Evolutionary conservation across 2,888 invertebrate species (phyloP).

Genomic region (Chydorus sphaericus): DNA sequence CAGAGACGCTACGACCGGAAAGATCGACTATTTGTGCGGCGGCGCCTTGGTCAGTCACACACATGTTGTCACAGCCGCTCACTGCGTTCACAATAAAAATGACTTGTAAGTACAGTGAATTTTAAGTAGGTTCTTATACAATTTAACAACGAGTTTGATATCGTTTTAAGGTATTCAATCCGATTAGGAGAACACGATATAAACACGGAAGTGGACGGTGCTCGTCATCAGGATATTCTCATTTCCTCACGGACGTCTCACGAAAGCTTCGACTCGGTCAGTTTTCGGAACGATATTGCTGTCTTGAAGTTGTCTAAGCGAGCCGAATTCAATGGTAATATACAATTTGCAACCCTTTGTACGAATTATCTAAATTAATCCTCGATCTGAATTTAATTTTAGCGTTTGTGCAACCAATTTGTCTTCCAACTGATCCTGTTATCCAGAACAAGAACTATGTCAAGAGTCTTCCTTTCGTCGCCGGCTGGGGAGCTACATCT

Average conservation of each 20-base stretch:
- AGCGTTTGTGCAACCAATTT: conserved; percentile 47
- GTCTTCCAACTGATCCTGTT: conserved; percentile 46
- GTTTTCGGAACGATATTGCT: conserved; percentile 13
- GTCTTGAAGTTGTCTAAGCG: conserved; percentile 3
- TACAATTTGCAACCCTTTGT: conserved; percentile 12
- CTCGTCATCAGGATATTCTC: conserved; percentile 42
- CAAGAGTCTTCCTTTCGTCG: conserved; percentile 49
- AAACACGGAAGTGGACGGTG: conserved; percentile 36
- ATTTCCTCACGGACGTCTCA: conserved; percentile 47
- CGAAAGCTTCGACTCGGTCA: conserved; percentile 41
- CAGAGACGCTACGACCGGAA: conserved; percentile 5
- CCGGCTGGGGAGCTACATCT: conserved; percentile 67
- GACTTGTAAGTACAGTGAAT: conserved; percentile 30
- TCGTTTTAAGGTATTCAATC: conserved; percentile 28
- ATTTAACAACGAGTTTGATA: neutral
- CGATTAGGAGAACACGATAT: conserved; percentile 12
- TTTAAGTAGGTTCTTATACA: conserved; percentile 9
- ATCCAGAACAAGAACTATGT: conserved; percentile 40
- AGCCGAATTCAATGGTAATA: conserved; percentile 7
- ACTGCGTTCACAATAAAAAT: conserved; percentile 14
- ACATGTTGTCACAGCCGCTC: conserved; percentile 13
- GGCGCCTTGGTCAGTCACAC: conserved; percentile 11
- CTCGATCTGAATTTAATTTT: neutral
- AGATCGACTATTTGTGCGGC: conserved; percentile 12
- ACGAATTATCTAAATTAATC: neutral